These are phyloP conservation scores for Dorcus hopei DNA, from an alignment of 2,888 invertebrate species.

Conservation along the genomic window DNA sequence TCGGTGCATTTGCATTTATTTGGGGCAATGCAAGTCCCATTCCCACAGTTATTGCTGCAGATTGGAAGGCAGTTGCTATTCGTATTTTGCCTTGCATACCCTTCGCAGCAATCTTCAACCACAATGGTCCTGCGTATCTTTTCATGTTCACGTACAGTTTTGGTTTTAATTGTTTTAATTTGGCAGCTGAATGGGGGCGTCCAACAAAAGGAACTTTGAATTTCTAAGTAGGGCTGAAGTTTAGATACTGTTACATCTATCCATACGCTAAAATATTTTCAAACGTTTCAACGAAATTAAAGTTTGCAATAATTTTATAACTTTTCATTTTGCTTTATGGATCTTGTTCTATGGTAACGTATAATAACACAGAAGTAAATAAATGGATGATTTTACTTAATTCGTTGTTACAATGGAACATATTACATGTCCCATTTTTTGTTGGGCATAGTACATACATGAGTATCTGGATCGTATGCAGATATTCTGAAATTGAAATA, in stretches of 20 bases:
- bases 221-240: conserved; percentile 77
- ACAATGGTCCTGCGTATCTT: conserved; percentile 69
- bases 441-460: too few species aligned
- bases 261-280: too few species aligned
- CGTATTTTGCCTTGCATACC: conserved; percentile 61
- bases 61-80: conserved; percentile 74
- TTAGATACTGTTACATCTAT: conserved; percentile 70
- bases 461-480: too few species aligned
- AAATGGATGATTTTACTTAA: too few species aligned
- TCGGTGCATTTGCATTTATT: conserved; percentile 82
- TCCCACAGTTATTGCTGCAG: conserved; percentile 73
- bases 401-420: too few species aligned
- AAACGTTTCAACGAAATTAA: too few species aligned
- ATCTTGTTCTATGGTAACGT: too few species aligned
- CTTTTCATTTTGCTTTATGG: too few species aligned
- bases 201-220: conserved; percentile 80
- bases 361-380: too few species aligned
- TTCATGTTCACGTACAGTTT: conserved; percentile 71
- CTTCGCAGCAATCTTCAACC: conserved; percentile 80
- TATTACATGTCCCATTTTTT: too few species aligned
- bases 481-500: too few species aligned
- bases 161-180: conserved; percentile 76
- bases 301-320: too few species aligned
- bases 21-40: conserved; percentile 80
- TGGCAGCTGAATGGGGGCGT: conserved; percentile 84